A percentile compares a stretch with the other conserved stretches of the same genome.
Evolutionary conservation across 2,797 vertebrate genomes (phyloP).

Genomic region (Danio choprae): DNA sequence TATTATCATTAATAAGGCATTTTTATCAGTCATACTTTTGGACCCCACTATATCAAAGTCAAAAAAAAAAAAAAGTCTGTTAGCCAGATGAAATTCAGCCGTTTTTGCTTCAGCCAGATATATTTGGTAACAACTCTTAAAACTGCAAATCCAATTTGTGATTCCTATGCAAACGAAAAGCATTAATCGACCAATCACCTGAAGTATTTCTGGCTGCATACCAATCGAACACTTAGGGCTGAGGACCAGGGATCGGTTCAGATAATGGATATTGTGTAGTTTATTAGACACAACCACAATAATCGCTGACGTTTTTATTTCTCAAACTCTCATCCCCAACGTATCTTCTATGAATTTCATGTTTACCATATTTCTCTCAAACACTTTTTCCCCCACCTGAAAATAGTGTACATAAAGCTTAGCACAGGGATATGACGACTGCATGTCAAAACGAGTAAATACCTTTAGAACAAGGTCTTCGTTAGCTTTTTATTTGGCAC

Average conservation of each 20-base stretch:
- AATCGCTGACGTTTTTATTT: conserved; percentile 11
- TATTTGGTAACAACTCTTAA: conserved; percentile 16
- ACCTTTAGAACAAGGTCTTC: conserved; percentile 45
- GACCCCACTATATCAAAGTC: conserved; percentile 1
- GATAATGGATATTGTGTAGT: conserved; percentile 8
- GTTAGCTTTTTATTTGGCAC: conserved; percentile 66
- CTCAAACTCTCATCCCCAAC: conserved; percentile 46
- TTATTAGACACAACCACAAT: conserved; percentile 31
- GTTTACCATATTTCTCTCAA: conserved; percentile 51
- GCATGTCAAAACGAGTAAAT: conserved; percentile 73
- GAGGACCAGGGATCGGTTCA: not conserved
- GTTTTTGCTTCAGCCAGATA: conserved; percentile 25
- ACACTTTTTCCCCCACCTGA: conserved; percentile 52
- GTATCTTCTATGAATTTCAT: conserved; percentile 48
- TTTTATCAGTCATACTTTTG: not conserved
- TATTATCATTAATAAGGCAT: not conserved
- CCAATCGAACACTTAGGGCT: not conserved
- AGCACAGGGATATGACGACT: conserved; percentile 72
- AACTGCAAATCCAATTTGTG: conserved; percentile 65
- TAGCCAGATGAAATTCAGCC: conserved; percentile 9
- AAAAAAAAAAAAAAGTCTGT: not conserved
- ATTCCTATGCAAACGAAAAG: conserved; percentile 81
- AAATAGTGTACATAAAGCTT: conserved; percentile 79
- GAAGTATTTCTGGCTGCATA: conserved; percentile 57
- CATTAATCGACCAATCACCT: conserved; percentile 55